Conservation (phyloP, 2,888 invertebrate genomes). For the Aproaerema taeniolella region DNA sequence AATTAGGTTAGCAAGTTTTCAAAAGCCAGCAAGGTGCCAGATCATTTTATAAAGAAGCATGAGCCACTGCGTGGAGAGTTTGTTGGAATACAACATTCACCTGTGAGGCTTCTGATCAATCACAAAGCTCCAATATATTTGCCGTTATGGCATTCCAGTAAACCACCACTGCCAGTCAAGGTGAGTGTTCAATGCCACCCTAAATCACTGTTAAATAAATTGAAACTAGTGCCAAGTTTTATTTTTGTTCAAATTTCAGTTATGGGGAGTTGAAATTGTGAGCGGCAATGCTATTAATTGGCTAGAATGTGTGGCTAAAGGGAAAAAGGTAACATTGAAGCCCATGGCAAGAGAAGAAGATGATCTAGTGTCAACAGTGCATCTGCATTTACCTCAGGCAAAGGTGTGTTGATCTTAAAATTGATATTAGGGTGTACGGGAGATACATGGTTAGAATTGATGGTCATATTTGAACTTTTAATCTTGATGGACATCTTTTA, state of each 20-base stretch:
- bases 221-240: too few relatives aligned
- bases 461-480: too few relatives aligned
- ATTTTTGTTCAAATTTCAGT: too few relatives aligned
- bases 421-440: too few relatives aligned
- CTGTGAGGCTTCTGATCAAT: slow-evolving; percentile 68
- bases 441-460: too few relatives aligned
- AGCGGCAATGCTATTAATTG: slow-evolving; percentile 76
- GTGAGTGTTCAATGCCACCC: slow-evolving; percentile 36
- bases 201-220: slow-evolving; percentile 17
- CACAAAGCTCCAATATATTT: slow-evolving; percentile 76
- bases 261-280: slow-evolving; percentile 70
- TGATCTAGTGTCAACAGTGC: slow-evolving; percentile 59
- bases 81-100: slow-evolving; percentile 69
- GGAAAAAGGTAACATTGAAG: slow-evolving; percentile 62
- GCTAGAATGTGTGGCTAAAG: slow-evolving; percentile 75
- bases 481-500: too few relatives aligned
- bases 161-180: slow-evolving; percentile 72
- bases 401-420: slow-evolving; percentile 40
- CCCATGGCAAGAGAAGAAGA: slow-evolving; percentile 64
- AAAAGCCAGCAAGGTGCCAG: slow-evolving; percentile 76
- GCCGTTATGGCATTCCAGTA: slow-evolving; percentile 69
- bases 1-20: slow-evolving; percentile 79
- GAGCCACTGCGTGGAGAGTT: slow-evolving; percentile 70
- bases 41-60: slow-evolving; percentile 71
- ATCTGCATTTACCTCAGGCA: slow-evolving; percentile 59